Base-by-base conservation (phyloP, 2,888 invertebrate species). In the Rhogogaster chlorosoma region DNA sequence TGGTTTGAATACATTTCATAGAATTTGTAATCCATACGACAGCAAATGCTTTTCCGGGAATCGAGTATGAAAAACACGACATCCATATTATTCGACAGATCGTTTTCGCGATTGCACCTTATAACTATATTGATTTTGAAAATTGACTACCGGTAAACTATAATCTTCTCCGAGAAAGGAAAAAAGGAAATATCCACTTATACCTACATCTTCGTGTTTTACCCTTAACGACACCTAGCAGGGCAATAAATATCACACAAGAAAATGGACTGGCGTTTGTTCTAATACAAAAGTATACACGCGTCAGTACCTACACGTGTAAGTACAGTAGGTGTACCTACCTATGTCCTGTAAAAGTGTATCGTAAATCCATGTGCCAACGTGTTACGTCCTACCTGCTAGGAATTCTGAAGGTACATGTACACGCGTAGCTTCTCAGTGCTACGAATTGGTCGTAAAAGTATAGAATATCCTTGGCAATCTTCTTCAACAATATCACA, bases 101-200 rank as follows among this genome's bases (percentile, higher is more conserved):
- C 36, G 71, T 38, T 73, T 73, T 26, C 12, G 38, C 38, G 42
- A 73, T 42, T 61, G 26, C 15, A 61, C n/a, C 22, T 45, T 53
- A 77, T 26, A n/a, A 32, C 67, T n/a, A 78, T 53, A 53, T 78
- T 53, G 78, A 78, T 80, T 61, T 61, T 80, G 29, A 36, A 61
- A 57, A 80, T 80, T 61, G 57, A 80, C 57, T 80, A 38, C 38
- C 61, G 57, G 22, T 22, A 36, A 80, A 45, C 77, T 18, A 38
- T 38, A 61, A 36, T 61, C 36, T 78, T 78, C 7, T 32, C 45
- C 0, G 57, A 38, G 45, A 36, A 61, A 80, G 10, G 0, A 36
- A 42, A 12, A 6, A 15, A 75, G 1, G 6, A 75, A n/a, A 3
- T 45, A 36, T 70, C 18, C 29, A 49, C 45, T 15, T 45, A 42